These are phyloP conservation scores for Cnemophilus loriae DNA, from an alignment of 2,113 vertebrate species.

Conservation along the genomic window DNA sequence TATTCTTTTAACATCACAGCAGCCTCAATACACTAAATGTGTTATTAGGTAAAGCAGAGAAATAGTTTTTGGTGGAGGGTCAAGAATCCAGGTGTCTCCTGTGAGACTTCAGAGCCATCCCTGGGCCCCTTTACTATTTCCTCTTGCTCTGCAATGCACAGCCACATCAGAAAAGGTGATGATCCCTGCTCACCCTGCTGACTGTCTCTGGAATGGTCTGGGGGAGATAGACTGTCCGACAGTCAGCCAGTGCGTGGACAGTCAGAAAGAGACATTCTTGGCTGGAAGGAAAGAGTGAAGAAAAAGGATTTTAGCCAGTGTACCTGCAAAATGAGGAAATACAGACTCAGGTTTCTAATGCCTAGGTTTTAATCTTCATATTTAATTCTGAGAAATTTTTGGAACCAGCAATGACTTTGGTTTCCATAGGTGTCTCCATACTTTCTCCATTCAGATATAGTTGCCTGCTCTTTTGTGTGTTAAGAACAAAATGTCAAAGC, in stretches of 20 bases:
- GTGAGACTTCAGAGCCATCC: neutral
- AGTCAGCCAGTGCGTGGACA: neutral
- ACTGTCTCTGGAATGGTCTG: neutral
- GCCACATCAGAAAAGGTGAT: neutral
- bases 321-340: neutral
- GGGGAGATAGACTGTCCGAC: fast-evolving
- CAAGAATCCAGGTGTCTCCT: neutral
- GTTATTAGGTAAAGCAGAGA: neutral
- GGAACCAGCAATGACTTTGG: neutral
- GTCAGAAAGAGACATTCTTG: neutral
- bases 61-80: neutral
- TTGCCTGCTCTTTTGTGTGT: neutral
- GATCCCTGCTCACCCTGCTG: neutral
- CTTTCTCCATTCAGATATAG: neutral
- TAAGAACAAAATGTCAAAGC: neutral
- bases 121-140: neutral
- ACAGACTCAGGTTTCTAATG: neutral
- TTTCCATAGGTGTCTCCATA: neutral
- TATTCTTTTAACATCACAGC: neutral
- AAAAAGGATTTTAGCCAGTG: neutral
- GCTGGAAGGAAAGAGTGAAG: neutral
- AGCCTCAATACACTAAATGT: neutral
- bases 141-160: neutral
- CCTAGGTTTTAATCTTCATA: neutral
- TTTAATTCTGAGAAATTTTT: neutral